Conservation (phyloP, 2,797 vertebrate genomes). For the Macrochelys suwanniensis region DNA sequence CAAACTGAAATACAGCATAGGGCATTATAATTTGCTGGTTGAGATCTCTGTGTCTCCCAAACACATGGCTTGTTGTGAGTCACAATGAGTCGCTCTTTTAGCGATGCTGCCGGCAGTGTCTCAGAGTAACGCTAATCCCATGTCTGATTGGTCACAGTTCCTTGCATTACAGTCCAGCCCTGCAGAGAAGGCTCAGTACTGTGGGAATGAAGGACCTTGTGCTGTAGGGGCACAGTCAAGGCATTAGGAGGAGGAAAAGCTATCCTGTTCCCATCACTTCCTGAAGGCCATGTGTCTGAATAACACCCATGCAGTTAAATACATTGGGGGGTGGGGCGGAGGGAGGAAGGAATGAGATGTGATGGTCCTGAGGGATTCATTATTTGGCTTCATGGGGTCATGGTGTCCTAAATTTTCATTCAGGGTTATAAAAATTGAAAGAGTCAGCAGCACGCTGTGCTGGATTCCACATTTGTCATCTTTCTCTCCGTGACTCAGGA, state of each 20-base stretch:
- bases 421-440: constrained; percentile 64
- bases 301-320: constrained; percentile 59
- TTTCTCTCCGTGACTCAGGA: constrained; percentile 62
- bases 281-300: constrained; percentile 68
- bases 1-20: constrained; percentile 56
- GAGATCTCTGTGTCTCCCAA: constrained; percentile 46
- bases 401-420: constrained; percentile 35
- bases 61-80: constrained; percentile 71
- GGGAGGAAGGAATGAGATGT: constrained; percentile 54
- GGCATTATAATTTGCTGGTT: constrained; percentile 33
- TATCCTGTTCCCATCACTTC: constrained; percentile 77
- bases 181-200: constrained; percentile 33
- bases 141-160: constrained; percentile 67
- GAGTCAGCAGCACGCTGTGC: constrained; percentile 8
- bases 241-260: constrained; percentile 74
- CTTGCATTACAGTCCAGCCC: constrained; percentile 54
- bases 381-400: constrained; percentile 49
- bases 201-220: constrained; percentile 75
- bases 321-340: constrained; percentile 51
- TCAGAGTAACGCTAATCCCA: constrained; percentile 63
- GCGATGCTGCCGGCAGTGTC: constrained; percentile 66
- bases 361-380: not conserved
- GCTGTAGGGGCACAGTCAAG: constrained; percentile 54
- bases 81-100: constrained; percentile 67
- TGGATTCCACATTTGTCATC: constrained; percentile 61